Evolutionary conservation across 2,888 invertebrate genomes (phyloP).

Genomic region (Octodonta nipae): DNA sequence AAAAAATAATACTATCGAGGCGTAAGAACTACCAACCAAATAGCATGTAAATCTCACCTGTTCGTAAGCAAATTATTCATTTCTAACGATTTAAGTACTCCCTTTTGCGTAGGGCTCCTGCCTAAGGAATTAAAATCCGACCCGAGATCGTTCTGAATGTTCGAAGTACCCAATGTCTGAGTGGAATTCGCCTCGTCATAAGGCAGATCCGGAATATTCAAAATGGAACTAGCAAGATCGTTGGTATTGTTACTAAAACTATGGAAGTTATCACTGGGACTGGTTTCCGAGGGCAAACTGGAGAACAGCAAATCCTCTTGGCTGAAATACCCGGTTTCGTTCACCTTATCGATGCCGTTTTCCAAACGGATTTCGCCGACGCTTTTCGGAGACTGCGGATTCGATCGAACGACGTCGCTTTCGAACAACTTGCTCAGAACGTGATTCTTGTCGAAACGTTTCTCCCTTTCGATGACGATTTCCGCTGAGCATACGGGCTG

Average conservation of each 20-base stretch:
- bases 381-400: slow-evolving; percentile 6
- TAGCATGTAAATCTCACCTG: slow-evolving; percentile 29
- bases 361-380: background rate
- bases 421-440: slow-evolving; percentile 38
- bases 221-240: slow-evolving; percentile 23
- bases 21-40: too few relatives aligned
- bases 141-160: slow-evolving; percentile 10
- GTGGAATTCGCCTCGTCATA: slow-evolving; percentile 15
- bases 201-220: slow-evolving; percentile 25
- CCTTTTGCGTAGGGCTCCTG: slow-evolving; percentile 17
- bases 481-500: slow-evolving; percentile 38
- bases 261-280: slow-evolving; percentile 22
- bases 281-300: slow-evolving; percentile 22
- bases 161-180: slow-evolving; percentile 2
- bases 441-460: slow-evolving; percentile 36
- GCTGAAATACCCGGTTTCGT: slow-evolving; percentile 16
- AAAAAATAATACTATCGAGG: too few relatives aligned
- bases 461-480: slow-evolving; percentile 39
- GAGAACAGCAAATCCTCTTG: slow-evolving; percentile 24
- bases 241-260: slow-evolving; percentile 23
- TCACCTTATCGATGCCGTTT: slow-evolving; percentile 8
- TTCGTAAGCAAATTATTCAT: slow-evolving; percentile 26
- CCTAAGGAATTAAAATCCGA: slow-evolving; percentile 23
- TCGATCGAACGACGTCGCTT: background rate
- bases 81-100: slow-evolving; percentile 20